Conservation (phyloP, 2,797 vertebrate species). For the Denticeps clupeoides region DNA sequence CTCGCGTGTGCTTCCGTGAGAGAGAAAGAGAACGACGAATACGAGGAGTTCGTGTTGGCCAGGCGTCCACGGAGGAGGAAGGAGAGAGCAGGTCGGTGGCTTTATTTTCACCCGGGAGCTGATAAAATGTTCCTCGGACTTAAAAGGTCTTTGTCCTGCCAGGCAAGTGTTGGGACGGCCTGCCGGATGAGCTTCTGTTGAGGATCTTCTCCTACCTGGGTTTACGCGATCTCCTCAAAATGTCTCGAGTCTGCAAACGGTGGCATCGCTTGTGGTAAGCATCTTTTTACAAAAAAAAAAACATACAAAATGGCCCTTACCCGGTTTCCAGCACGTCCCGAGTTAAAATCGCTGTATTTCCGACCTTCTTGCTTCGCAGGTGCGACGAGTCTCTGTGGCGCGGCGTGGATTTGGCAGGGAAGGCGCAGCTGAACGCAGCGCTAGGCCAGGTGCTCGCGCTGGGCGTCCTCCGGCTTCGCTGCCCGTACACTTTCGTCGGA, state of each 20-base stretch:
- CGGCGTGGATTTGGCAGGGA: slow-evolving; percentile 74
- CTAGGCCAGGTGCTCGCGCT: slow-evolving; percentile 65
- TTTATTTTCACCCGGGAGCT: background rate
- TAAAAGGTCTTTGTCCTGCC: background rate
- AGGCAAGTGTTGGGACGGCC: slow-evolving; percentile 73
- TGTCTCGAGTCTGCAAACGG: slow-evolving; percentile 64
- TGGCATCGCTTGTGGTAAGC: slow-evolving; percentile 81
- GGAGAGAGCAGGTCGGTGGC: slow-evolving; percentile 28
- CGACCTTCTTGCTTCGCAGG: slow-evolving; percentile 40
- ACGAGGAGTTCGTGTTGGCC: slow-evolving; percentile 59
- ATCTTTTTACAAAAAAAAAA: background rate
- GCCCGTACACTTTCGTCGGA: slow-evolving; percentile 70
- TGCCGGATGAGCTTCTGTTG: slow-evolving; percentile 84
- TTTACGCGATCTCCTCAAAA: slow-evolving; percentile 68
- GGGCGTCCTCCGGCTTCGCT: slow-evolving; percentile 71
- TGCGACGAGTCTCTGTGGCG: slow-evolving; percentile 87
- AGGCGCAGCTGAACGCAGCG: slow-evolving; percentile 57
- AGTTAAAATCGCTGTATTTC: background rate
- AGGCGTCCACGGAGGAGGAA: slow-evolving; percentile 57
- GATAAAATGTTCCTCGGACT: too few species aligned
- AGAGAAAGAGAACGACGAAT: slow-evolving; percentile 62
- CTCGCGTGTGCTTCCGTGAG: slow-evolving; percentile 36
- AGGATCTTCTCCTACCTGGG: slow-evolving; percentile 67
- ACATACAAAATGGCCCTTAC: background rate
- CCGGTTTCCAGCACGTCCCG: too few species aligned